phyloP scores from a whole-genome alignment of 2,888 invertebrate genomes.

The Erebia aethiops region DNA sequence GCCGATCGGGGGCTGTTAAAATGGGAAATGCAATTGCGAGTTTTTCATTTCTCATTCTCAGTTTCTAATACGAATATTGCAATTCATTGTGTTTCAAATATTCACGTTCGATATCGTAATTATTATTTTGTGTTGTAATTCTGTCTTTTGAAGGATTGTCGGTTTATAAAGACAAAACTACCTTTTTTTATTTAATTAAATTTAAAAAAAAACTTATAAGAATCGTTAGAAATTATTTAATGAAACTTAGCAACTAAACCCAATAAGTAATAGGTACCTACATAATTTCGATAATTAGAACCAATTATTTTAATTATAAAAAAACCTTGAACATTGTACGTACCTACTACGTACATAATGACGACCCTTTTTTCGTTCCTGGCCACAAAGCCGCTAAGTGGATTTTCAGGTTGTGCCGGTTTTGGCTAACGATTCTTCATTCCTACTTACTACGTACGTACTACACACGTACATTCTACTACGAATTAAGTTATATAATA shows the following conservation, averaged over 20 bases:
- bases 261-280: no score
- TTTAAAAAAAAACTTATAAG: neutral
- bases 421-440: neutral
- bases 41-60: neutral
- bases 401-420: neutral
- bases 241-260: no score
- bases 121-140: no score
- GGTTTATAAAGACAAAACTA: neutral
- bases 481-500: neutral
- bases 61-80: no score
- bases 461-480: neutral
- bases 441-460: neutral
- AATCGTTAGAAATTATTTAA: no score
- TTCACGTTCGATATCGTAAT: no score
- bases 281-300: neutral
- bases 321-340: neutral
- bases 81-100: no score
- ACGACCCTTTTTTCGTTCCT: neutral
- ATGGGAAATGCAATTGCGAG: conserved; percentile 2
- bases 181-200: neutral
- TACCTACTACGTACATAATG: no score
- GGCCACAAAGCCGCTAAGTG: conserved; percentile 6
- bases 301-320: neutral
- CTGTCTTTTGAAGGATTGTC: no score
- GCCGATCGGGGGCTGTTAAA: conserved; percentile 46